Percentiles rank a stretch among this genome's conserved stretches.
phyloP scores from a whole-genome alignment of 2,888 invertebrate genomes.

The Apodemia duryi region DNA sequence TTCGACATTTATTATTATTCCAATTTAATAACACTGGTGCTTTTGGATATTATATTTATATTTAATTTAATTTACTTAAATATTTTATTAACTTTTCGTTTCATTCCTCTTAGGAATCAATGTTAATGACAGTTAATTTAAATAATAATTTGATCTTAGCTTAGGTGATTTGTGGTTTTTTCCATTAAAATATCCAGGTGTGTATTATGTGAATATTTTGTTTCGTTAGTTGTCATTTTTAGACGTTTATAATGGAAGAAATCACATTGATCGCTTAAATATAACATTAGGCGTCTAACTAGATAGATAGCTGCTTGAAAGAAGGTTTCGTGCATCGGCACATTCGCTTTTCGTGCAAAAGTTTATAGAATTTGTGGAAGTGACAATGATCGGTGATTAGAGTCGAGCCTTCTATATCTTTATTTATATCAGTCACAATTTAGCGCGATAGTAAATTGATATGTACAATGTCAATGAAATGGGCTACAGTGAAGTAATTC shows the following conservation, averaged over 20 bases:
- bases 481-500: conserved; percentile 22
- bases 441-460: conserved; percentile 5
- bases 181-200: conserved; percentile 51
- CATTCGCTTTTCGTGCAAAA: conserved; percentile 15
- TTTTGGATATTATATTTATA: conserved; percentile 69
- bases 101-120: conserved; percentile 76
- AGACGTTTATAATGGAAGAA: conserved; percentile 49
- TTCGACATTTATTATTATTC: conserved; percentile 23
- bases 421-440: conserved; percentile 11
- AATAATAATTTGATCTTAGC: conserved; percentile 59
- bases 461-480: conserved; percentile 19
- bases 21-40: conserved; percentile 62
- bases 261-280: conserved; percentile 58
- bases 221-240: conserved; percentile 23
- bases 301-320: conserved; percentile 77
- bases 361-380: conserved; percentile 15
- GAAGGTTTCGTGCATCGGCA: conserved; percentile 71
- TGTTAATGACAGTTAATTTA: conserved; percentile 57
- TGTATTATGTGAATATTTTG: conserved; percentile 14
- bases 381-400: conserved; percentile 10
- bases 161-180: conserved; percentile 60
- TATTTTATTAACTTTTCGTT: conserved; percentile 67
- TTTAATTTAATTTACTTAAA: conserved; percentile 40
- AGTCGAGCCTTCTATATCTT: conserved; percentile 15
- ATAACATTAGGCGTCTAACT: conserved; percentile 76